Evolutionary conservation across 2,797 vertebrate genomes (phyloP).

Genomic region (Pachyuromys duprasi): DNA sequence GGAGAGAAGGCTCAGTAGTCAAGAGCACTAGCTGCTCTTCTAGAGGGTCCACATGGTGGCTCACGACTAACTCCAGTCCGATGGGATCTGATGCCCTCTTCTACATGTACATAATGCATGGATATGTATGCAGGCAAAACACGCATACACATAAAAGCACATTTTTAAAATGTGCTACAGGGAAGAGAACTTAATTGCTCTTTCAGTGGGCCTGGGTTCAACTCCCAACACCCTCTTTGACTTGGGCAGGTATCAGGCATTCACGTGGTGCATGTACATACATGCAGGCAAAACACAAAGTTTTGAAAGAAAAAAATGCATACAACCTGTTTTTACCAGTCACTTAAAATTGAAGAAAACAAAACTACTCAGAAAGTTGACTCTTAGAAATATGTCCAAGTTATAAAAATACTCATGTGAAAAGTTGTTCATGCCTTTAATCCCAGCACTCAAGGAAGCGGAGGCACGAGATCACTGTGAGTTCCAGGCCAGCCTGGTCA

Average conservation of each 20-base stretch:
- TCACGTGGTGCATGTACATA: neutral
- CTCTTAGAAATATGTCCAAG: neutral
- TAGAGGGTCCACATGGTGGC: neutral
- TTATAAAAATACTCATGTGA: neutral
- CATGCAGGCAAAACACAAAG: neutral
- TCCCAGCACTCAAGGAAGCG: neutral
- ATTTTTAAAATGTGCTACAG: neutral
- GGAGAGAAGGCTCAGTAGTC: neutral
- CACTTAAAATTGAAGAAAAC: conserved; percentile 32
- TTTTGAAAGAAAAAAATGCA: neutral
- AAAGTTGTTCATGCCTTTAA: neutral
- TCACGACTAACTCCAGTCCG: neutral
- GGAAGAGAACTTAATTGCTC: neutral
- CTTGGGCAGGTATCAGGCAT: neutral
- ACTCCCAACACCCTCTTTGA: neutral
- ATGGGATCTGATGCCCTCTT: neutral
- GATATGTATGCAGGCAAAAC: neutral
- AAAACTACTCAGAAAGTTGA: neutral
- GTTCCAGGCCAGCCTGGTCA: neutral
- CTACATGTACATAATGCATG: neutral
- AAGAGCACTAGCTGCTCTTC: neutral
- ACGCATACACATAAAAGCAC: neutral
- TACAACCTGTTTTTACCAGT: conserved; percentile 38
- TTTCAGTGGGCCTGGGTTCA: neutral
- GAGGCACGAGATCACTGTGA: neutral